Evolutionary conservation across 2,888 invertebrate genomes (phyloP).

Genomic region (Lobophora halterata): DNA sequence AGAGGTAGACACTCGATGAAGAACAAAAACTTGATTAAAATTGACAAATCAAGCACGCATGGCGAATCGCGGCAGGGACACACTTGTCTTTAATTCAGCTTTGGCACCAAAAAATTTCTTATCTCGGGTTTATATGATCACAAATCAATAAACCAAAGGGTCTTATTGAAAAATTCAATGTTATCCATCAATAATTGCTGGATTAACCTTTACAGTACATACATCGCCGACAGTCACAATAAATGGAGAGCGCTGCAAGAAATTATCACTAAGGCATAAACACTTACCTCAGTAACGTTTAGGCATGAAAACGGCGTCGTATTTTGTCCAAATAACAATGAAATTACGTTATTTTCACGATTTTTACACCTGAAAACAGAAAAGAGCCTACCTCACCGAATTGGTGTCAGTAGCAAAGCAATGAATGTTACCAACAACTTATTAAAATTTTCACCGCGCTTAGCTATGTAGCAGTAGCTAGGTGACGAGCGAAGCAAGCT

Average conservation of each 20-base stretch:
- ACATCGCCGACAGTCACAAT: slow-evolving; percentile 67
- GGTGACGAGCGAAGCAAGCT: no score
- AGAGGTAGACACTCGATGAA: background rate
- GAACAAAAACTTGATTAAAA: slow-evolving; percentile 7
- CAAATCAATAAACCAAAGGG: no score
- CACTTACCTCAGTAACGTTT: slow-evolving; percentile 73
- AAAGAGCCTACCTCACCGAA: slow-evolving; percentile 79
- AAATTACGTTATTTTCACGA: slow-evolving; percentile 69
- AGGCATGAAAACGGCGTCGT: slow-evolving; percentile 72
- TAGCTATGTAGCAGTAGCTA: no score
- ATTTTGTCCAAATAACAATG: slow-evolving; percentile 57
- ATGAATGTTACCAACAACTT: no score
- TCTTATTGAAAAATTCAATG: no score
- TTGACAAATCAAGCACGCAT: slow-evolving; percentile 55
- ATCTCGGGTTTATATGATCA: no score
- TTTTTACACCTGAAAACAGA: slow-evolving; percentile 78
- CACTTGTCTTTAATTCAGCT: no score
- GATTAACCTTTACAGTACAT: slow-evolving; percentile 65
- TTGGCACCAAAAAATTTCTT: no score
- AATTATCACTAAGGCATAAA: slow-evolving; percentile 13
- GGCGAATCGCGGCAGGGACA: slow-evolving; percentile 47
- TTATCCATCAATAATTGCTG: slow-evolving; percentile 6
- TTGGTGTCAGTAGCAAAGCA: slow-evolving; percentile 69
- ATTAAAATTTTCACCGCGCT: no score
- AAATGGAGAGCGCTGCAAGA: slow-evolving; percentile 27